Evolutionary conservation across 1,140 invertebrate species (phyloP), one percentile per base, ranked within the genome.

Genomic region (Cecropterus lyciades): DNA sequence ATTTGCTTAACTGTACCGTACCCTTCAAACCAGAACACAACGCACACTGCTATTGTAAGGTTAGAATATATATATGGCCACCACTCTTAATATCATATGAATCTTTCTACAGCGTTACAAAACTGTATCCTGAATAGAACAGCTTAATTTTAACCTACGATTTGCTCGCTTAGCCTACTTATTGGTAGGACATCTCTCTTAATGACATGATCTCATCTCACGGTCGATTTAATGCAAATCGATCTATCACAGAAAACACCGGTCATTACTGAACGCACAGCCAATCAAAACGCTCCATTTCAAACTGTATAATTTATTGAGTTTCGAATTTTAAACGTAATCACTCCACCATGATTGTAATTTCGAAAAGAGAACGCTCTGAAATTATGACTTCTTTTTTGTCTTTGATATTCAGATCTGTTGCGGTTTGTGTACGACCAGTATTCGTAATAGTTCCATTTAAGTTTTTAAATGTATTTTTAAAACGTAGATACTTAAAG

Each of bases 211-310:
- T 80, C 82, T 84, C 79, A 87, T 86, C 84, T 78, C 80, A 89
- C 73, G 85, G 80, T 69, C 69, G 80, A 87, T 90, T 87, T 84
- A 87, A 88, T 82, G 73, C 84, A 85, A 87, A 87, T 87, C 84
- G 82, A 81, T 84, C 84, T 83, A 85, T 85, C 82, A 87, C 83
- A 69, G 68, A 74, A 70, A 81, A 79, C 72, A 72, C 59, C 56
- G 73, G 66, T 65, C 60, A 85, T 85, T 85, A 87, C 75, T 60
- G 46, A 53, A 15, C 72, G 67, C 45, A 60, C 64, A 65, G 52
- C 82, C 85, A 86, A 86, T 86, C 75, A 64, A 65, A 69, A 59
- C 49, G 68, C 59, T 59, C 63, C 70, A 51, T 79, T 80, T 72
- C 73, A 65, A 82, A 73, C 55, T 59, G 20, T 72, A 72, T 84